Base-by-base conservation (phyloP, 2,113 vertebrate species). In the Lutjanus erythropterus region DNA sequence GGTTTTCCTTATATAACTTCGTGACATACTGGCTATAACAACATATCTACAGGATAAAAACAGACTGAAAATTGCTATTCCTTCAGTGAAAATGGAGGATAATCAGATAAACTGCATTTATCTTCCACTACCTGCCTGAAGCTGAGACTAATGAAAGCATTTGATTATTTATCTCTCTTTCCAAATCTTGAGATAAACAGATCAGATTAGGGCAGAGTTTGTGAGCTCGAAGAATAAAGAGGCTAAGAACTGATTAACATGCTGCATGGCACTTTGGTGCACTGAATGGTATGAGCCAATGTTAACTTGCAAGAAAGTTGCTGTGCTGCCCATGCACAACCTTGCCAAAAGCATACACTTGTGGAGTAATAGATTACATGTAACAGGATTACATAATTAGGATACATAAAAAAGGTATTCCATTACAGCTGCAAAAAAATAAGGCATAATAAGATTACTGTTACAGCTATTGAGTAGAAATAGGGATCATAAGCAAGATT, bases 101-200 rank as follows among this genome's bases (percentile, higher is more conserved):
- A 33, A 69, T 8, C 46, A 23, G 27, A 55, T 61, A 44, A 56
- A 8, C 5, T 35, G n/a, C 37, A 14, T 46, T 83, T 58, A 73
- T 73, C 68, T 18, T 59, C 19, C 31, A 23, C 33, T 50, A 18
- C 0, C 10, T 25, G 15, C 12, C 29, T 52, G 11, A 50, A 31
- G 44, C 19, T 27, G 25, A 56, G 35, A 71, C 27, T 64, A 65
- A 67, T 3, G 3, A 50, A 58, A 49, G 33, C 11, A 6, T 66
- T 25, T n/a, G 0, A 55, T 37, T 74, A 3, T 47, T 47, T 19
- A 29, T 37, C 3, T 41, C 41, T 69, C 37, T 10, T 23, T 29
- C 5, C 5, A 42, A 47, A 42, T 39, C 18, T 19, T 15, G 5
- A 12, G 16, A 75, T 50, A 10, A 59, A 71, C 35, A 39, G 23